Evolutionary conservation across 2,113 vertebrate genomes (phyloP).

Genomic region (Dermatemys mawii): DNA sequence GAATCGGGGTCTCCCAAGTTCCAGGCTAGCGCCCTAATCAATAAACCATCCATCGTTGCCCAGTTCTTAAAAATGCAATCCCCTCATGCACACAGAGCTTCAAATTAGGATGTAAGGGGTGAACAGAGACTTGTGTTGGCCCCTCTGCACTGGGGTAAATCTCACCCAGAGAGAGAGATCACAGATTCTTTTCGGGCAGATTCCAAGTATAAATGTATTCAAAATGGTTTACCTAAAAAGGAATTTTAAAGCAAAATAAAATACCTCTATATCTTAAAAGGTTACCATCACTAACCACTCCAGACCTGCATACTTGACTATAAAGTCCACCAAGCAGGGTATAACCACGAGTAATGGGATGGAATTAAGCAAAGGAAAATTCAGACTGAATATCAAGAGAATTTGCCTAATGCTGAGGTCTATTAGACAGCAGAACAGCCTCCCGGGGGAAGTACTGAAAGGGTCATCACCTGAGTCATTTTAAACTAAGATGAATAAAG

Average conservation of each 20-base stretch:
- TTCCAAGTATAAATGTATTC: not conserved
- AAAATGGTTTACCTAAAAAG: not conserved
- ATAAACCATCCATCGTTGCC: not conserved
- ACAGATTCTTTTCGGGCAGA: not conserved
- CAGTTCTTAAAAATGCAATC: not conserved
- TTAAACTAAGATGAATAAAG: not conserved
- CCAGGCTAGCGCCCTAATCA: not conserved
- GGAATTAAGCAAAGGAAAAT: not conserved
- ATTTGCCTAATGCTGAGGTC: not conserved
- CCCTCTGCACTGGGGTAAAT: not conserved
- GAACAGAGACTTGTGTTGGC: not conserved
- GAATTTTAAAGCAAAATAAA: not conserved
- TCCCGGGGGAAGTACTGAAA: not conserved
- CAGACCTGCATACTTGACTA: fast-evolving
- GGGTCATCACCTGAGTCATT: not conserved
- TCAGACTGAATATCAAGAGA: not conserved
- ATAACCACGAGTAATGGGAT: not conserved
- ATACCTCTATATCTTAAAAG: not conserved
- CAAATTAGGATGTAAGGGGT: not conserved
- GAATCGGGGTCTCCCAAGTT: not conserved
- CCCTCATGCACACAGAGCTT: not conserved
- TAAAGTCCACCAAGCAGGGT: not conserved
- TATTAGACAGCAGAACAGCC: not conserved
- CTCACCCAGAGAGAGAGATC: not conserved
- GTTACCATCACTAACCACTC: not conserved